Conservation (phyloP, 1,140 invertebrate species). For the Drosophila subpulchrella region DNA sequence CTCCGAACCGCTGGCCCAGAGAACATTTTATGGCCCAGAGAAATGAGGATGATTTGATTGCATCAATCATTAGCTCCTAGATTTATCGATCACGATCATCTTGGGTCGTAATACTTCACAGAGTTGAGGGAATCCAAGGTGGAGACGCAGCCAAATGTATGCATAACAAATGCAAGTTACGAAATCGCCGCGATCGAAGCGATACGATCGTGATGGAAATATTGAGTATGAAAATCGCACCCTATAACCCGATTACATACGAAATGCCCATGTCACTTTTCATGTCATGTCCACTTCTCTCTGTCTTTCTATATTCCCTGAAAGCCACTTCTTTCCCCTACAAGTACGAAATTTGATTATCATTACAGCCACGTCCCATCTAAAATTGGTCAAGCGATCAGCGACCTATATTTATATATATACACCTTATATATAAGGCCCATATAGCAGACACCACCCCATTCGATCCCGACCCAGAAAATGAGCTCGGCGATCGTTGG, state of each 20-base stretch:
- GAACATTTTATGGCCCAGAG: not conserved
- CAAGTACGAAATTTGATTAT: constrained; percentile 18
- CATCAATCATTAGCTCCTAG: not conserved
- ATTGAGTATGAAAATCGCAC: constrained; percentile 58
- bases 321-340: not conserved
- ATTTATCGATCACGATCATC: constrained; percentile 28
- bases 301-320: not conserved
- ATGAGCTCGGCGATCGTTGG: constrained; percentile 85
- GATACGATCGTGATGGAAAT: constrained; percentile 60
- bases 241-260: constrained; percentile 58
- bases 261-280: constrained; percentile 37
- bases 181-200: constrained; percentile 41
- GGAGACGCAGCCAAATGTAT: constrained; percentile 14
- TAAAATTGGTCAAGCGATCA: constrained; percentile 17
- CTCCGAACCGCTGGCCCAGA: not conserved
- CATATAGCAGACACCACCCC: not conserved
- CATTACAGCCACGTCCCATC: constrained; percentile 54
- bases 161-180: constrained; percentile 66
- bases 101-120: not conserved
- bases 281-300: constrained; percentile 12
- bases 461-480: constrained; percentile 7
- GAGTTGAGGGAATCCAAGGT: constrained; percentile 7
- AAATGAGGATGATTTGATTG: not conserved
- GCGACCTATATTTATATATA: constrained; percentile 1
- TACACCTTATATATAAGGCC: not conserved